Base-by-base conservation (phyloP, 2,797 vertebrate species). In the Pipistrellus pygmaeus region DNA sequence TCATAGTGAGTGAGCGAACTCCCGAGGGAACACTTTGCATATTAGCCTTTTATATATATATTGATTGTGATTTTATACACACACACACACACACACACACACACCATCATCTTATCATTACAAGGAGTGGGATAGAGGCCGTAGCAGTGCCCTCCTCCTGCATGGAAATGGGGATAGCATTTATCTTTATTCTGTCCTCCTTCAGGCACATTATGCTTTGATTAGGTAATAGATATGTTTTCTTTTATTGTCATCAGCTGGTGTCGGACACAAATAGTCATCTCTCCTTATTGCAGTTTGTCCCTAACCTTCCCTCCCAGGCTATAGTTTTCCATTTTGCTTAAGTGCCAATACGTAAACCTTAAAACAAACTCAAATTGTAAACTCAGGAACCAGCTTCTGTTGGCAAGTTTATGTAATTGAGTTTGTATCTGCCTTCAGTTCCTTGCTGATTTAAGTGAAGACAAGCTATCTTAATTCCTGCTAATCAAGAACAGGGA, bases 311-410 rank as follows among this genome's bases (percentile, higher is more conserved):
- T 71, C 51, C 30, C 27, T 88, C 71, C 30, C 64, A 46, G 30
- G 30, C 60, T 38, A 1, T 89, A 4, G 57, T 68, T 94, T 85
- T 93, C 38, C 53, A 83, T 64, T 86, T 82, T 84, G 38, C 6
- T 20, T 73, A 82, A 48, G 8, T 66, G n/a, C 38, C 20, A 68
- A 8, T 25, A 8, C 81, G 62, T 77, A 38, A 86, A 80, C 23
- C 81, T 88, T 55, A 71, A 91, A 92, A n/a, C 38, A 30, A 95
- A 46, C 60, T 88, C 17, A 82, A 18, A 82, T 57, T 51, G 44
- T 78, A 32, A 81, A 81, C 53, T 62, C 23, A 53, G 69, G 55
- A 73, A 20, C 25, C 12, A 78, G 53, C 44, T 71, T 55, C 60
- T 17, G 76, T 73, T 85, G 60, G 68, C 18, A 78, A 44, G 3